These are phyloP conservation scores for Gasteruption jaculator DNA, from an alignment of 2,888 invertebrate genomes.

Conservation along the genomic window DNA sequence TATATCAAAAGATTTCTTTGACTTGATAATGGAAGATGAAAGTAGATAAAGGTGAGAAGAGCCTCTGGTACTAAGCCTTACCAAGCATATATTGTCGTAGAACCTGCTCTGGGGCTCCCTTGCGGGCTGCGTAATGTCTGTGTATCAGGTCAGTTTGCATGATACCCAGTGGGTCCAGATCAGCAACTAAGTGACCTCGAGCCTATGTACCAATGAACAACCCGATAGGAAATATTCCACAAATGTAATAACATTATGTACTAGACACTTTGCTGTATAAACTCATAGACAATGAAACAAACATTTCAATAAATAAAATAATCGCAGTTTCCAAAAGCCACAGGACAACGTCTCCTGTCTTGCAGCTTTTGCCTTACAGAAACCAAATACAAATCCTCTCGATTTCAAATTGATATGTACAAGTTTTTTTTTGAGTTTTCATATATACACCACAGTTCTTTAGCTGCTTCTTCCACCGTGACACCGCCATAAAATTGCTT, in stretches of 20 bases:
- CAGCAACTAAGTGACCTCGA: slow-evolving; percentile 90
- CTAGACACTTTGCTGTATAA: slow-evolving; percentile 9
- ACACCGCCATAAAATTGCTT: no score
- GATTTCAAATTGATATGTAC: no score
- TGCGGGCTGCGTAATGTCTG: slow-evolving; percentile 54
- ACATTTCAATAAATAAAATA: slow-evolving; percentile 8
- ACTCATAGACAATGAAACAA: slow-evolving; percentile 18
- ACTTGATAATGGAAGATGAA: no score
- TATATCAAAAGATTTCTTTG: no score
- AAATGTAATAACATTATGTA: slow-evolving; percentile 18
- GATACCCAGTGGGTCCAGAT: slow-evolving; percentile 92
- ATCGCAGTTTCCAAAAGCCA: slow-evolving; percentile 7
- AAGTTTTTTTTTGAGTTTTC: no score
- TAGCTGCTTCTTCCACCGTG: no score
- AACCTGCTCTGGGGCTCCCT: slow-evolving; percentile 59
- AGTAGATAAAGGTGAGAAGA: no score
- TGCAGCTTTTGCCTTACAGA: no score
- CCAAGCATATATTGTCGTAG: slow-evolving; percentile 63
- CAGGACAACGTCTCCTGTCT: no score
- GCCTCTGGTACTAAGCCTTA: slow-evolving; percentile 52
- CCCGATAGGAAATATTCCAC: slow-evolving; percentile 31
- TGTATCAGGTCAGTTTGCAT: slow-evolving; percentile 66
- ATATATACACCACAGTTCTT: no score
- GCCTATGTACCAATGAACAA: slow-evolving; percentile 60
- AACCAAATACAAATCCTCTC: no score